phyloP scores from a whole-genome alignment of 2,888 invertebrate species.

The Drosophila stalkeri region DNA sequence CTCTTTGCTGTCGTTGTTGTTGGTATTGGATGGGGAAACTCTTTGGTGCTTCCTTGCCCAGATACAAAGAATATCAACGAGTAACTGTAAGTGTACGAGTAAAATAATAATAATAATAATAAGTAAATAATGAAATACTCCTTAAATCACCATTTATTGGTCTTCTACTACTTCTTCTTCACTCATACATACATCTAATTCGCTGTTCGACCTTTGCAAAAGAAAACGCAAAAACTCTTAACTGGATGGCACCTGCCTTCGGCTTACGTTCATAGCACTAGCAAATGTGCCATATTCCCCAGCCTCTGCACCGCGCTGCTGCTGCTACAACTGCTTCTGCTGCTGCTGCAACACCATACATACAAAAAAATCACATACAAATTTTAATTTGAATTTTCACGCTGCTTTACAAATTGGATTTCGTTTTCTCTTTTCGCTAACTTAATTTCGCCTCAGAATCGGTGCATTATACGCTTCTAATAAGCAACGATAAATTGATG shows the following conservation, averaged over 20 bases:
- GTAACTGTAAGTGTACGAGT: slow-evolving; percentile 35
- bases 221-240: neutral
- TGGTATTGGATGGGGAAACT: slow-evolving; percentile 72
- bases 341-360: slow-evolving; percentile 26
- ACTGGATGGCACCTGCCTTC: slow-evolving; percentile 16
- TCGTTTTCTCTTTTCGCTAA: slow-evolving; percentile 40
- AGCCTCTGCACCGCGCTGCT: neutral
- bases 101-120: slow-evolving; percentile 2
- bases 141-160: slow-evolving; percentile 12
- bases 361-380: slow-evolving; percentile 19
- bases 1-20: slow-evolving; percentile 29
- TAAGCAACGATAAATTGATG: slow-evolving; percentile 59
- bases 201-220: slow-evolving; percentile 49
- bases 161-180: neutral
- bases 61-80: slow-evolving; percentile 48
- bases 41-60: slow-evolving; percentile 82
- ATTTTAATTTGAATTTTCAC: slow-evolving; percentile 43
- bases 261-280: slow-evolving; percentile 44
- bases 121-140: slow-evolving; percentile 3
- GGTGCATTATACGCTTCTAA: slow-evolving; percentile 46
- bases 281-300: slow-evolving; percentile 34
- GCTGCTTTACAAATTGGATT: slow-evolving; percentile 50
- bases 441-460: slow-evolving; percentile 38
- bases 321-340: neutral
- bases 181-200: slow-evolving; percentile 9